phyloP scores from a whole-genome alignment of 2,888 invertebrate genomes.

The Philonicus albiceps region DNA sequence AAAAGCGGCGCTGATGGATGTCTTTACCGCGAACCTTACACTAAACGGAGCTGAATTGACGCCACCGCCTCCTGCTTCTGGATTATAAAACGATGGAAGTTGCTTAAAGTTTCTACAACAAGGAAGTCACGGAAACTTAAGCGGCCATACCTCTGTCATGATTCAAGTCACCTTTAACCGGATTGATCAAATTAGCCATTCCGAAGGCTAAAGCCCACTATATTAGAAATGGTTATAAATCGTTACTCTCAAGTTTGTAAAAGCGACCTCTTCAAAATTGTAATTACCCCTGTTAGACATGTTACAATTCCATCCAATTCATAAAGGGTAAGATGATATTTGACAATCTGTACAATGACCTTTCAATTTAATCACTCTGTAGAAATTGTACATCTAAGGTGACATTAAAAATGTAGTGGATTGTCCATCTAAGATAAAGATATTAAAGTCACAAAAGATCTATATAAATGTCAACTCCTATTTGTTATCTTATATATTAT shows the following conservation, averaged over 20 bases:
- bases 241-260: background rate
- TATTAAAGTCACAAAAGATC: no score
- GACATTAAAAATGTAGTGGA: no score
- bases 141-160: background rate
- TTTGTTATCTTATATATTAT: no score
- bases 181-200: background rate
- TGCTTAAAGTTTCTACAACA: background rate
- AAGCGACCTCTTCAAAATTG: no score
- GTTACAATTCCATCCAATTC: no score
- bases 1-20: slow-evolving; percentile 33
- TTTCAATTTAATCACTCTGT: no score
- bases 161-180: background rate
- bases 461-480: no score
- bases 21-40: background rate
- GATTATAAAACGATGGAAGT: background rate
- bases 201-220: background rate
- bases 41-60: background rate
- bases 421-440: no score
- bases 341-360: no score
- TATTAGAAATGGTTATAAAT: background rate
- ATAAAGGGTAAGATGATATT: no score
- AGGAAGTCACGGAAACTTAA: background rate
- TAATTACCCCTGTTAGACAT: no score
- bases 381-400: no score
- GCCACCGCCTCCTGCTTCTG: background rate